A percentile compares a stretch with the other conserved stretches of the same genome.
phyloP scores from a whole-genome alignment of 2,888 invertebrate species.

The Phragmatobia fuliginosa region DNA sequence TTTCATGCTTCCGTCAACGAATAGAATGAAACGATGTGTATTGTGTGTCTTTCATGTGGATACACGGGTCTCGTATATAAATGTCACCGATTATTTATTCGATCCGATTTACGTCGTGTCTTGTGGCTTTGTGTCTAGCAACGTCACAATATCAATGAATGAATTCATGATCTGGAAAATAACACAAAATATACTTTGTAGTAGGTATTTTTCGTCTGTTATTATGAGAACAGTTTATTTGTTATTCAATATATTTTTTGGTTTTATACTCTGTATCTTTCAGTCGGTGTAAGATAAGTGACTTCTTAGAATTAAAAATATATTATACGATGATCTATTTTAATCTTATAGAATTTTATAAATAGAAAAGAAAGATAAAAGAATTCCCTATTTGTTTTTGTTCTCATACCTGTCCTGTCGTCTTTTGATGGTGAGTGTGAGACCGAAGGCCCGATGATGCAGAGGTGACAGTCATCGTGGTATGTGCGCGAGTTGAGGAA shows the following conservation, averaged over 20 bases:
- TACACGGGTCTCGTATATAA: constrained; percentile 28
- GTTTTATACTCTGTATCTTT: neutral
- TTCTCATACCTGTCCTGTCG: neutral
- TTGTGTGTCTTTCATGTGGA: constrained; percentile 38
- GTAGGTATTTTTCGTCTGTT: neutral
- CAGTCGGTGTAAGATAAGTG: too few relatives aligned
- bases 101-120: constrained; percentile 21
- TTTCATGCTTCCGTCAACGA: constrained; percentile 61
- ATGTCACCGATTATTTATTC: constrained; percentile 44
- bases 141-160: constrained; percentile 19
- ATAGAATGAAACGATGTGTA: constrained; percentile 36
- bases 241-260: neutral
- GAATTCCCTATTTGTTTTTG: too few relatives aligned
- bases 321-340: neutral
- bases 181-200: neutral
- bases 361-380: neutral
- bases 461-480: too few relatives aligned
- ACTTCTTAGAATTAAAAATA: neutral
- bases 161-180: constrained; percentile 13
- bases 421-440: too few relatives aligned
- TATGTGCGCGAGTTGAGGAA: too few relatives aligned
- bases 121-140: constrained; percentile 19
- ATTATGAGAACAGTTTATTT: neutral
- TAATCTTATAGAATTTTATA: neutral
- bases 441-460: too few relatives aligned